Percentiles rank a stretch among this genome's conserved stretches.
These are phyloP conservation scores for Papilio glaucus DNA, from an alignment of 1,140 invertebrate genomes.

Conservation along the genomic window DNA sequence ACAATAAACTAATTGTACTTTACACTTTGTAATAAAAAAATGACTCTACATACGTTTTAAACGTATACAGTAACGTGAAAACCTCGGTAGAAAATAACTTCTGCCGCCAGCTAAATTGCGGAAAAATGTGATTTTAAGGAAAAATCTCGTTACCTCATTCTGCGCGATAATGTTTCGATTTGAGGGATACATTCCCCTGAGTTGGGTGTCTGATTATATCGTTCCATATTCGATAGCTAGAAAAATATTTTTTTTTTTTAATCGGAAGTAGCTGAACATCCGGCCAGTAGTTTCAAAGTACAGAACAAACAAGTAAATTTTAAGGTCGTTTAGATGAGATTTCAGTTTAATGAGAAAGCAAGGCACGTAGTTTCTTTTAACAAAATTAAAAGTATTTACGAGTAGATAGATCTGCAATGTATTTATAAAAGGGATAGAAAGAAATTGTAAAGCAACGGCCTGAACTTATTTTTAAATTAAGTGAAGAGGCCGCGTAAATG, in stretches of 20 bases:
- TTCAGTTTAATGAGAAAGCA: no score
- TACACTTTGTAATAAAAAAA: neutral
- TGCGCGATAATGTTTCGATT: slow-evolving; percentile 20
- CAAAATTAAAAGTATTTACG: no score
- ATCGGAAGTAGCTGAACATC: no score
- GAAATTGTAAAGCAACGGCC: no score
- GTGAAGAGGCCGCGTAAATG: neutral
- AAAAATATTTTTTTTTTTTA: no score
- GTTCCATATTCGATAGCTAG: neutral
- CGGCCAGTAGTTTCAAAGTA: no score
- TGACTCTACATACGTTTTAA: no score
- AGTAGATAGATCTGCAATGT: no score
- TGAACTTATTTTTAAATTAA: neutral
- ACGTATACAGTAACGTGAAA: neutral
- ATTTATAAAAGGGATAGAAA: no score
- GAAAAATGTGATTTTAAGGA: slow-evolving; percentile 2
- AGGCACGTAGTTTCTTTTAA: no score
- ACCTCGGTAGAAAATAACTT: neutral
- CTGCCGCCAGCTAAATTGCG: neutral
- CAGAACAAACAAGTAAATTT: no score
- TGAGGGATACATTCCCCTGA: neutral
- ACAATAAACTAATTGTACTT: neutral
- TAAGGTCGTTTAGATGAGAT: no score
- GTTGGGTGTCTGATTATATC: neutral
- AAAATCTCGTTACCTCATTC: slow-evolving; percentile 23